phyloP scores from a whole-genome alignment of 2,888 invertebrate genomes.

The Drosophila bunnanda region DNA sequence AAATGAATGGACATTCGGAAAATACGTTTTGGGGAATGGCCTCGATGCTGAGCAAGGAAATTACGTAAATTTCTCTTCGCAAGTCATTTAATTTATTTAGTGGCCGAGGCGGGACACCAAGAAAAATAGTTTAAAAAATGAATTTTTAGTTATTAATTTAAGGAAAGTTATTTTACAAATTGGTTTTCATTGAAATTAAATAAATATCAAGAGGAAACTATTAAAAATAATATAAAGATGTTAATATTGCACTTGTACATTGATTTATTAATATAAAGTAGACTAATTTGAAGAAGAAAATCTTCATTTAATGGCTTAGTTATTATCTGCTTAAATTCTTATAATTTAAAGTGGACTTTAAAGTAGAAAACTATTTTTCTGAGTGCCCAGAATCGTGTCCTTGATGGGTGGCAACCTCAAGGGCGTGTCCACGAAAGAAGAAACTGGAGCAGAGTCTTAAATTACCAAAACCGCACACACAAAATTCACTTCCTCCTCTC shows the following conservation, averaged over 20 bases:
- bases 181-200: not conserved
- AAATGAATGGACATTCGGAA: constrained; percentile 64
- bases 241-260: not conserved
- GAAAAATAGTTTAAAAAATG: not conserved
- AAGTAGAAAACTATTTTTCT: not conserved
- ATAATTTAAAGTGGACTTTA: not conserved
- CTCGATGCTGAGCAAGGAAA: constrained; percentile 58
- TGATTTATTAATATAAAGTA: no score
- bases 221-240: no score
- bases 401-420: constrained; percentile 64
- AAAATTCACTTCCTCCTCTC: constrained; percentile 9
- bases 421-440: constrained; percentile 56
- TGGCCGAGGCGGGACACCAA: constrained; percentile 20
- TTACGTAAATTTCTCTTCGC: constrained; percentile 65
- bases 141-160: not conserved
- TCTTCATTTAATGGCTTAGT: no score
- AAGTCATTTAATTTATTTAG: constrained; percentile 64
- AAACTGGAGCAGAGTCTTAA: constrained; percentile 60
- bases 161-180: not conserved
- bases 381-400: constrained; percentile 47
- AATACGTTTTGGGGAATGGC: constrained; percentile 55
- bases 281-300: not conserved
- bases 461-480: constrained; percentile 53
- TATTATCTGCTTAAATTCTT: no score
- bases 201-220: not conserved